Evolutionary conservation across 2,888 invertebrate genomes (phyloP).

Genomic region (Pachliopta kotzebuea): DNA sequence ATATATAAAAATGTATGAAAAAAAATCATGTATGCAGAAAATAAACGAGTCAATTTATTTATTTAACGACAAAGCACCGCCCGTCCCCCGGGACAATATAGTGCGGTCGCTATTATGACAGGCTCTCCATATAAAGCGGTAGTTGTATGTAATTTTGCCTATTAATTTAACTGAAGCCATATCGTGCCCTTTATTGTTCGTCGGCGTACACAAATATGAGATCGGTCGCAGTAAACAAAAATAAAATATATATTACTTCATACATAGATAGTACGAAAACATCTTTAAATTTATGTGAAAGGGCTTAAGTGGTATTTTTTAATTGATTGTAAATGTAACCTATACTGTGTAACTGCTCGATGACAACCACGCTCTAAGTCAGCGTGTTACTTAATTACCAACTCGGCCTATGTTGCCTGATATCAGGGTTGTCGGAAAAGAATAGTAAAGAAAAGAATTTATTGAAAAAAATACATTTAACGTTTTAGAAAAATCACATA

Average conservation of each 20-base stretch:
- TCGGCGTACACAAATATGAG: neutral
- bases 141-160: conserved; percentile 24
- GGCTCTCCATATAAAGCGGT: conserved; percentile 20
- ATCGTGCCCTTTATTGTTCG: conserved; percentile 21
- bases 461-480: too few relatives aligned
- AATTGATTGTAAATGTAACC: too few relatives aligned
- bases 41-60: conserved; percentile 19
- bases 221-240: neutral
- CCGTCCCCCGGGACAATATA: conserved; percentile 23
- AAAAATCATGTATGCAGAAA: conserved; percentile 13
- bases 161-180: conserved; percentile 27
- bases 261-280: neutral
- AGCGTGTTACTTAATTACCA: too few relatives aligned
- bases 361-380: too few relatives aligned
- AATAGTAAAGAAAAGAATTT: too few relatives aligned
- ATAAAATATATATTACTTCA: neutral
- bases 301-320: too few relatives aligned
- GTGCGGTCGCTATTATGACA: conserved; percentile 22
- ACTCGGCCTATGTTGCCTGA: too few relatives aligned
- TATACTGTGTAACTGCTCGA: too few relatives aligned
- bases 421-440: too few relatives aligned
- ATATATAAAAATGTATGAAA: conserved; percentile 9
- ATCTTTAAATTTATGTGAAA: neutral
- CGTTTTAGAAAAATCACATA: too few relatives aligned
- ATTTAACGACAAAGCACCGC: conserved; percentile 24